Evolutionary conservation across 2,113 vertebrate species (phyloP).

Genomic region (Prunella himalayana): DNA sequence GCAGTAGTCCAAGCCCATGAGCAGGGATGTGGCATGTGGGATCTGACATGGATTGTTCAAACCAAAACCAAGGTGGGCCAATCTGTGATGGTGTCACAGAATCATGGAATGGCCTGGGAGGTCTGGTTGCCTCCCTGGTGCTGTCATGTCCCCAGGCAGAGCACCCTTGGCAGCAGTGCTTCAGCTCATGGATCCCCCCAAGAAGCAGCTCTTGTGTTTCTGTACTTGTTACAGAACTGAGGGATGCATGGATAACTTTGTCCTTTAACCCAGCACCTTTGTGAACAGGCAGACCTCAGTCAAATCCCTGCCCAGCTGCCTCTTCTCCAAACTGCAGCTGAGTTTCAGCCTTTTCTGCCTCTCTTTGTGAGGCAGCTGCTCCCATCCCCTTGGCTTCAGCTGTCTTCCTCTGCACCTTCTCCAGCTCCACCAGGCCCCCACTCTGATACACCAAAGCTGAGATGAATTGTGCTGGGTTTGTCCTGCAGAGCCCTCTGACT

Average conservation of each 20-base stretch:
- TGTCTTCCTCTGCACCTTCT: background rate
- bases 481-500: background rate
- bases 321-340: background rate
- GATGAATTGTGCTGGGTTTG: background rate
- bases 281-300: background rate
- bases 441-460: background rate
- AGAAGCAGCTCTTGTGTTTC: background rate
- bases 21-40: background rate
- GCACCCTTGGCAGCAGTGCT: background rate
- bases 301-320: background rate
- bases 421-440: background rate
- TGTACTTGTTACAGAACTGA: rapidly evolving
- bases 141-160: background rate
- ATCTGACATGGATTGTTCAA: background rate
- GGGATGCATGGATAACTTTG: background rate
- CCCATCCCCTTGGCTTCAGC: background rate
- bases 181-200: background rate
- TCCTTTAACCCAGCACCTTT: background rate
- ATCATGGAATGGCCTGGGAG: background rate
- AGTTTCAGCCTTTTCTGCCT: background rate
- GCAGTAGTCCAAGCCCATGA: background rate
- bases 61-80: background rate
- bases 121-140: background rate
- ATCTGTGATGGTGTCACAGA: background rate
- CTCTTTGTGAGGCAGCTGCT: background rate